phyloP scores from a whole-genome alignment of 2,888 invertebrate species.

The Mimachlamys varia region DNA sequence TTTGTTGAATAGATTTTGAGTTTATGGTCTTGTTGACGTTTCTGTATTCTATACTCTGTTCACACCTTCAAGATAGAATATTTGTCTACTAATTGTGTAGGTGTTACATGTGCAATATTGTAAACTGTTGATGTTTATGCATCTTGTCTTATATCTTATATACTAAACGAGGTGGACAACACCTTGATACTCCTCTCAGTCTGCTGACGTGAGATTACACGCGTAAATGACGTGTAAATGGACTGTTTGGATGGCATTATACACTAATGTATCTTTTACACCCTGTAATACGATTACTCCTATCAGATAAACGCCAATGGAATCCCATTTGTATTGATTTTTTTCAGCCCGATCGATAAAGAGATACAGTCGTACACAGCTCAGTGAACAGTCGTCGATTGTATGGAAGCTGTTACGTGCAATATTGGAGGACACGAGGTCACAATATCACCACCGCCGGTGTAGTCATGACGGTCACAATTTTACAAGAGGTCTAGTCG shows the following conservation, averaged over 20 bases:
- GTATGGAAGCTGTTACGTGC: not conserved
- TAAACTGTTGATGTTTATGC: too few species aligned
- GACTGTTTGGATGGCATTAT: not conserved
- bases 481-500: too few species aligned
- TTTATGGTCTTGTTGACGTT: too few species aligned
- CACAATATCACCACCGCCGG: too few species aligned
- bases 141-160: too few species aligned
- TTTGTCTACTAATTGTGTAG: too few species aligned
- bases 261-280: slow-evolving; percentile 16
- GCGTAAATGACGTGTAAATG: slow-evolving; percentile 14
- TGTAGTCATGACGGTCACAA: too few species aligned
- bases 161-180: too few species aligned
- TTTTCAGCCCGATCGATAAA: not conserved
- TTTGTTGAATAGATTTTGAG: too few species aligned
- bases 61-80: too few species aligned
- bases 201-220: not conserved
- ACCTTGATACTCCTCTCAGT: not conserved
- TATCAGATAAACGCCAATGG: not conserved
- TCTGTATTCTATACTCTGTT: too few species aligned
- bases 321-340: slow-evolving; percentile 22
- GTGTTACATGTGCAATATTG: too few species aligned
- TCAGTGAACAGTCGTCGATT: not conserved
- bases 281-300: not conserved
- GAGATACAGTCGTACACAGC: not conserved
- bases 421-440: not conserved